phyloP scores from a whole-genome alignment of 2,113 vertebrate species.

The Psammodynastes pulverulentus region DNA sequence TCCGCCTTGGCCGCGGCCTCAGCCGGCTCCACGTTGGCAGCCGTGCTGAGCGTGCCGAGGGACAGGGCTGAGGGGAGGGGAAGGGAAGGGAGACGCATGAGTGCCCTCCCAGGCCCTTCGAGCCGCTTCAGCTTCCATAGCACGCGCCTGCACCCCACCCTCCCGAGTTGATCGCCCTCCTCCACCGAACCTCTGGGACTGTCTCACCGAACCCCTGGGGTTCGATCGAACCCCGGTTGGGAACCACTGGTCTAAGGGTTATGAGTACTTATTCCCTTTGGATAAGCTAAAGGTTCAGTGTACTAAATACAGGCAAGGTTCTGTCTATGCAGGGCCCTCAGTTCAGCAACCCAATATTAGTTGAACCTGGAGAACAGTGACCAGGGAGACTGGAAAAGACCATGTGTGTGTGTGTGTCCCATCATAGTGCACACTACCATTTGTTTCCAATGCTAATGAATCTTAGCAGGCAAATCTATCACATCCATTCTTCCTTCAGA shows the following conservation, averaged over 20 bases:
- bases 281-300: background rate
- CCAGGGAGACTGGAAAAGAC: background rate
- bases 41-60: too few relatives aligned
- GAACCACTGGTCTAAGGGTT: background rate
- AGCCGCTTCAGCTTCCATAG: too few relatives aligned
- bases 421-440: background rate
- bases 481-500: background rate
- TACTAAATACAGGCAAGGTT: background rate
- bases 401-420: background rate
- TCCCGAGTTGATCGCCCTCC: too few relatives aligned
- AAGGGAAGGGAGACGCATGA: too few relatives aligned
- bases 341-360: background rate
- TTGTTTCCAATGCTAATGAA: background rate
- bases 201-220: too few relatives aligned
- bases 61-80: too few relatives aligned
- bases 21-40: too few relatives aligned
- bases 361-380: background rate
- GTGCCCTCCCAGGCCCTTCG: too few relatives aligned
- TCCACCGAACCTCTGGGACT: too few relatives aligned
- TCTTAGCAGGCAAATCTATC: background rate
- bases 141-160: too few relatives aligned
- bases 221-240: too few relatives aligned
- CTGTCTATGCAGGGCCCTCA: background rate
- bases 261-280: background rate
- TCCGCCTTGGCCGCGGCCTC: too few relatives aligned